Evolutionary conservation across 1,140 invertebrate genomes (phyloP).

Genomic region (Drosophila sproati): DNA sequence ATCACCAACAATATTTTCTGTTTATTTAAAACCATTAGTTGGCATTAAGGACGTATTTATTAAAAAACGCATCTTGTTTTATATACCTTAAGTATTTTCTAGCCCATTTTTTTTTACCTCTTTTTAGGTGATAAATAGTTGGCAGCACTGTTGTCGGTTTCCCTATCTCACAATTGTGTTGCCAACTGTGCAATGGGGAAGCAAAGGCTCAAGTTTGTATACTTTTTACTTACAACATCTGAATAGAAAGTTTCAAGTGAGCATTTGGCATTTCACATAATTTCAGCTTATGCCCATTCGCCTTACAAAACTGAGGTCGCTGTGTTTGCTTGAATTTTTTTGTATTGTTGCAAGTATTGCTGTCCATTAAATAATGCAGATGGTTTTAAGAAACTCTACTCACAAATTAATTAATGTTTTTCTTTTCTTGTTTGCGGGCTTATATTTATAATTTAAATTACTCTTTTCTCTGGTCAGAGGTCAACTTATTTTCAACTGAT

Average conservation of each 20-base stretch:
- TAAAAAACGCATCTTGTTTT: no score
- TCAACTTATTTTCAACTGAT: no score
- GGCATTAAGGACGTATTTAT: no score
- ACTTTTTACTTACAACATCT: conserved; percentile 30
- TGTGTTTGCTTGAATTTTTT: background rate
- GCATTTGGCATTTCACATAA: conserved; percentile 39
- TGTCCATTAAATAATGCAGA: background rate
- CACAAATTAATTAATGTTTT: no score
- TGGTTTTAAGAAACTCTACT: background rate
- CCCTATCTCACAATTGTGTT: background rate
- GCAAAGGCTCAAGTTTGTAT: conserved; percentile 43
- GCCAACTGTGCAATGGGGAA: conserved; percentile 12
- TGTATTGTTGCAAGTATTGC: background rate
- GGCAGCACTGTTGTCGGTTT: background rate
- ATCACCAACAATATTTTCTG: no score
- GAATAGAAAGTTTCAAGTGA: conserved; percentile 39
- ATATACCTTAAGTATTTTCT: no score
- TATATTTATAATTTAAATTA: no score
- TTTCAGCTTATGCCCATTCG: conserved; percentile 10
- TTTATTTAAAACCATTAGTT: no score
- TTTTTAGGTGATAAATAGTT: background rate
- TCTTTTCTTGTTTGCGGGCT: no score
- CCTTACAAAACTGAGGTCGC: background rate
- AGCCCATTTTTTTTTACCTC: background rate
- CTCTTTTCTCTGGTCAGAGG: no score